These are phyloP conservation scores for Hippocampus kuda DNA, from an alignment of 2,797 vertebrate genomes.

Conservation along the genomic window DNA sequence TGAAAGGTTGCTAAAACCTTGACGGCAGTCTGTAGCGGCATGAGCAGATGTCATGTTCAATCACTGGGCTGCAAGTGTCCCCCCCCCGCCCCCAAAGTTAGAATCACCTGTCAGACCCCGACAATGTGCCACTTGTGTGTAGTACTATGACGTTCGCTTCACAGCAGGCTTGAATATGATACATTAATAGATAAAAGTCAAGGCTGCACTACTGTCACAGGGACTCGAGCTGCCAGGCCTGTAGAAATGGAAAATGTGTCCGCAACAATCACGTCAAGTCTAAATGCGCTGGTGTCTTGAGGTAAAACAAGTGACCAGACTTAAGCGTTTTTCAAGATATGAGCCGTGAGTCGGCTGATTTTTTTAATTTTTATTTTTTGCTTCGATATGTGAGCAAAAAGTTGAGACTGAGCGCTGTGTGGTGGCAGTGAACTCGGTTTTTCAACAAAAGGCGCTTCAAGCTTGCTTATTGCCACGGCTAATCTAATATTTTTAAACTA, in stretches of 20 bases:
- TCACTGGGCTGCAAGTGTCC: conserved; percentile 29
- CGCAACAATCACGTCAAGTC: conserved; percentile 11
- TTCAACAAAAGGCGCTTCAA: too few relatives aligned
- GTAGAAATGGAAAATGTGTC: neutral
- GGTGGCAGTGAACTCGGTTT: too few relatives aligned
- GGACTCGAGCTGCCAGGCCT: conserved; percentile 50
- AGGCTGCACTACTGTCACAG: conserved; percentile 36
- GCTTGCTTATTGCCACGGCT: too few relatives aligned
- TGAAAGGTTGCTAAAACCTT: conserved; percentile 27
- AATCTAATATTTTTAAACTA: too few relatives aligned
- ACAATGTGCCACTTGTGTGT: conserved; percentile 48
- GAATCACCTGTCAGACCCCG: conserved; percentile 58
- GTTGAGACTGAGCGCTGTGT: too few relatives aligned
- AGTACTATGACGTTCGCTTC: conserved; percentile 27
- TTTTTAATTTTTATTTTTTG: neutral
- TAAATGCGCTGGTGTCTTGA: neutral
- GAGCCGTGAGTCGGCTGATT: too few relatives aligned
- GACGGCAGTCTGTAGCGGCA: conserved; percentile 17
- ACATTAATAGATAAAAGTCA: conserved; percentile 42
- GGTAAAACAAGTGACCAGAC: neutral
- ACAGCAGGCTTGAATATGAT: conserved; percentile 28
- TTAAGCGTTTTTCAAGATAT: too few relatives aligned
- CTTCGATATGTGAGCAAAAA: neutral
- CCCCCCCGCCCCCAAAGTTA: conserved; percentile 5
- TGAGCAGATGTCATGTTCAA: conserved; percentile 57